A percentile compares a stretch with the other conserved stretches of the same genome.
These are phyloP conservation scores for Uromys caudimaculatus DNA, from an alignment of 2,797 vertebrate species.

Conservation along the genomic window DNA sequence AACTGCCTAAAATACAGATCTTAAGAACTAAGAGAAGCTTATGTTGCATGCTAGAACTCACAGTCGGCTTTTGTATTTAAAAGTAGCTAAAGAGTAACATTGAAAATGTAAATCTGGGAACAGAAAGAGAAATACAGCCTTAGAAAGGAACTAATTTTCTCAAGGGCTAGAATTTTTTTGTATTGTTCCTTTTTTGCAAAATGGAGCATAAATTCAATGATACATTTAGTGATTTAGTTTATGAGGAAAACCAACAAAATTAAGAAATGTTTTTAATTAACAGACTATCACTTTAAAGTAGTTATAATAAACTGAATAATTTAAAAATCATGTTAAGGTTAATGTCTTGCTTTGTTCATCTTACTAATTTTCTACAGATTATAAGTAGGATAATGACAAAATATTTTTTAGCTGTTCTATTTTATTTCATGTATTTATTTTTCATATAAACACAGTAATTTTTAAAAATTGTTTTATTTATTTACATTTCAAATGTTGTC, in stretches of 20 bases:
- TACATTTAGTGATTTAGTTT: constrained; percentile 29
- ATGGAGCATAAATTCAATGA: not conserved
- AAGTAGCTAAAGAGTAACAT: not conserved
- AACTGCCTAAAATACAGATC: not conserved
- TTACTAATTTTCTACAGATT: constrained; percentile 3
- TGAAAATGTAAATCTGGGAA: constrained; percentile 39
- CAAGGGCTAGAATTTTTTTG: constrained; percentile 11
- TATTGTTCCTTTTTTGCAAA: constrained; percentile 44
- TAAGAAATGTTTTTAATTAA: not conserved
- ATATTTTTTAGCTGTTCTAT: not conserved
- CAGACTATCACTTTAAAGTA: not conserved
- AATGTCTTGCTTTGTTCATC: constrained; percentile 15
- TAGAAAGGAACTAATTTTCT: not conserved
- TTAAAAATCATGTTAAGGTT: not conserved
- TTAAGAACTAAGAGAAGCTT: constrained; percentile 16
- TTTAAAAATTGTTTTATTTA: not conserved
- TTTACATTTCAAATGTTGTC: not conserved
- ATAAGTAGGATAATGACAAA: not conserved
- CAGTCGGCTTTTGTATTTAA: constrained; percentile 41
- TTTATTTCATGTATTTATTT: not conserved
- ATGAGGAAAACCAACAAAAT: not conserved
- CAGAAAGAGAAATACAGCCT: not conserved
- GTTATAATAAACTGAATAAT: not conserved
- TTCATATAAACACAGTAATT: not conserved
- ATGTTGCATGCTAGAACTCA: not conserved